Evolutionary conservation across 1,140 invertebrate species (phyloP), one percentile per base, ranked within the genome.

Genomic region (Hylyphantes graminicola): DNA sequence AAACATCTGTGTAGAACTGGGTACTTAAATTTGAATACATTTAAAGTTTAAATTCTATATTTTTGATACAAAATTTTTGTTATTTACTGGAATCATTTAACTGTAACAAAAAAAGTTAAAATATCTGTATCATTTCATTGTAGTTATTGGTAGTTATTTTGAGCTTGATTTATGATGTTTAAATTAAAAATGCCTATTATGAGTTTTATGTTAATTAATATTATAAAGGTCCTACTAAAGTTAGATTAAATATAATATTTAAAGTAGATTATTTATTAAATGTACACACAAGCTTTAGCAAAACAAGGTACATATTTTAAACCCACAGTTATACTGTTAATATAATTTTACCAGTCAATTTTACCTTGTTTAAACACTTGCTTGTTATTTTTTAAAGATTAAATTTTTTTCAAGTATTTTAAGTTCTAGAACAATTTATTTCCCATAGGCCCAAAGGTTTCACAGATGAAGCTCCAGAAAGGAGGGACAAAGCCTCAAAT

Each of bases 401-500:
- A 2, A 68, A 5, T 68, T 68, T 15, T 3, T n/a, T n/a, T n/a
- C n/a, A n/a, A n/a, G n/a, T n/a, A n/a, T n/a, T n/a, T n/a, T n/a
- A 12, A n/a, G 3, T 68, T 68, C n/a, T 5, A 68, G 12, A 17
- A 68, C 2, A 68, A 8, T 63, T 63, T 63, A 63, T 50, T 50
- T 64, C 65, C 65, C 65, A 7, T 53, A 82, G 80, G 80, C 80
- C 80, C 11, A 50, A 82, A 13, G 17, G 0, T n/a, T 82, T 82
- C 65, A 54, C 59, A 19, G 70, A 64, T 13, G 48, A 54, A 63
- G 15, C 0, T 13, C 0, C 17, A 64, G 4, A 73, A 67, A 50
- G 17, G 50, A 2, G 5, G 15, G 19, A 61, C 53, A 72, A 21
- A n/a, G 10, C 64, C n/a, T 17, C 70, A 48, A 51, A 17, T 19